Base-by-base conservation (phyloP, 2,113 vertebrate species). In the Calypte anna region DNA sequence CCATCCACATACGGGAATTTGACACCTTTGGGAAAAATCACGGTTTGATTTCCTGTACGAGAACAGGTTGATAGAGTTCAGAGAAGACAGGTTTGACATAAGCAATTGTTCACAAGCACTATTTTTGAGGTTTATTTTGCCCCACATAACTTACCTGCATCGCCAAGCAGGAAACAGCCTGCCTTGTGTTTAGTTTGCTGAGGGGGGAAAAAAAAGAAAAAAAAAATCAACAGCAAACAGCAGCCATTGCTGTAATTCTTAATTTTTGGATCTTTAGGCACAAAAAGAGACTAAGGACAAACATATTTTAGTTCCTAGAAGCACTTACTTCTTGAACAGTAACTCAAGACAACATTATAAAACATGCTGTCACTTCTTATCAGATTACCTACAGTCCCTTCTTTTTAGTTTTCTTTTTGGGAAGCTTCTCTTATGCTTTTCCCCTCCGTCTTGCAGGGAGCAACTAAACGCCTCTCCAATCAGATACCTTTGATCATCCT, bases 401-500 rank as follows among this genome's bases (percentile, higher is more conserved):
- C 6, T 10, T 59, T 27, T 67, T 8, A 33, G 14, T 38, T 69
- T 14, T 43, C 79, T 78, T 23, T 78, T 23, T 8, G 23, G 10
- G 8, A 86, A 81, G 40, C 30, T 19, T 44, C 2, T n/a, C 22
- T 69, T 80, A 15, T 77, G 13, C 43, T 3, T 50, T 48, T 85
- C 27, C 16, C 17, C 5, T 14, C 58, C 23, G 18, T 67, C 62
- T 72, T 67, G 12, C 95, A 99, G 99, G 98, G 98, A 92, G 97
- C 97, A 48, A 93, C 92, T 23, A 97, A 93, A 53, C 98, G 98
- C 80, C 96, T 99, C 63, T 93, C 98, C 46, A 98, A 98, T 69
- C 99, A 99, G 92, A 93, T 99, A 83, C 98, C 99, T 3, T 87
- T 99, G 76, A 97, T 98, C 92, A 98, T 99, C 82, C 98, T 98